phyloP scores from a whole-genome alignment of 2,113 vertebrate species.

The Pardalotus punctatus region DNA sequence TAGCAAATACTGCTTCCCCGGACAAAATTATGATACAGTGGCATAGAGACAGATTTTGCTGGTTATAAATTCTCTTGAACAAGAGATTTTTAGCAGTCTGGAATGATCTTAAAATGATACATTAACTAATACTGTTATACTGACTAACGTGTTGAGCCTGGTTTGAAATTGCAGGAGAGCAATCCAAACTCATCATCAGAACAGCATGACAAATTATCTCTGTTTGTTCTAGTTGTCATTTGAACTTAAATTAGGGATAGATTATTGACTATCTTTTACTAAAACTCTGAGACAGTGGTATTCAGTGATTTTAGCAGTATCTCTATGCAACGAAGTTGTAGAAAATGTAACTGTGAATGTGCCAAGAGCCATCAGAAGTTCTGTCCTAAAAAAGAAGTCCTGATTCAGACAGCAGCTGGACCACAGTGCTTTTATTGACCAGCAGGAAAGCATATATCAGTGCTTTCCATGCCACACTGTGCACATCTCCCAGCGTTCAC shows the following conservation, averaged over 20 bases:
- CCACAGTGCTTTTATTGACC: not conserved
- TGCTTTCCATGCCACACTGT: rapidly evolving
- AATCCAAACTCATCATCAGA: not conserved
- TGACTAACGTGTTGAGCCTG: not conserved
- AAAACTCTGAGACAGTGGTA: not conserved
- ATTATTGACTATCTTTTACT: not conserved
- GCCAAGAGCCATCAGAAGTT: not conserved
- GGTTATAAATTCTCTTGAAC: not conserved
- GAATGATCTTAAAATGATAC: not conserved
- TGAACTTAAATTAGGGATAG: not conserved
- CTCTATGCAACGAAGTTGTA: not conserved
- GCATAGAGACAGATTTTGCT: not conserved
- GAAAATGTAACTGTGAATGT: not conserved
- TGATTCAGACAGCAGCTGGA: not conserved
- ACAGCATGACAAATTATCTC: not conserved
- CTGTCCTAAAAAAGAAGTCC: not conserved
- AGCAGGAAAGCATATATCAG: rapidly evolving
- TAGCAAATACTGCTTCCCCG: not conserved
- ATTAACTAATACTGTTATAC: not conserved
- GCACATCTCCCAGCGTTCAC: not conserved
- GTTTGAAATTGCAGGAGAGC: not conserved
- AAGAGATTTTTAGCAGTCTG: not conserved
- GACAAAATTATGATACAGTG: not conserved
- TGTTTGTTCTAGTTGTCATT: not conserved
- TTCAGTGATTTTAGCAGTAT: not conserved